These are phyloP conservation scores for Heliocidaris tuberculata DNA, from an alignment of 35 echinoderm and acorn worm species.

Conservation along the genomic window DNA sequence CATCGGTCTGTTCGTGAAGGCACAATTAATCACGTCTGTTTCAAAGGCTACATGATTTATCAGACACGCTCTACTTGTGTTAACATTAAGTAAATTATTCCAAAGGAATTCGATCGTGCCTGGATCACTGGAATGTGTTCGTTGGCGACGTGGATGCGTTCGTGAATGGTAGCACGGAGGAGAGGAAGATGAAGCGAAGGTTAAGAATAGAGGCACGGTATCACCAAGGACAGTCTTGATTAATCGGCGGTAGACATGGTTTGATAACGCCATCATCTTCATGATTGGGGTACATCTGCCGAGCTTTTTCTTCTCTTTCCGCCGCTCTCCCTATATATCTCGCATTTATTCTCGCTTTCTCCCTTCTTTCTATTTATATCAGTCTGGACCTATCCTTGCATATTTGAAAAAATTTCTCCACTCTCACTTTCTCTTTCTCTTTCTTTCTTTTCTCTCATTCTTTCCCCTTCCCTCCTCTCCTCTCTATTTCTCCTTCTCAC, in stretches of 20 bases:
- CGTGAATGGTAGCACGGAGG: too few relatives aligned
- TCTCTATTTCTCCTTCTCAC: background rate
- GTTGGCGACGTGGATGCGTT: background rate
- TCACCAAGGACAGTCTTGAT: background rate
- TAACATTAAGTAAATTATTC: background rate
- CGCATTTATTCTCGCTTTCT: too few relatives aligned
- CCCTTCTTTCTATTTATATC: too few relatives aligned
- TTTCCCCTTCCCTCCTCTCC: too few relatives aligned
- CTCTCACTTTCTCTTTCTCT: too few relatives aligned
- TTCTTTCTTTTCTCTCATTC: too few relatives aligned
- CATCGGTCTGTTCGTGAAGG: too few relatives aligned
- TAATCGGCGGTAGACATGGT: background rate
- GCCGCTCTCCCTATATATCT: background rate
- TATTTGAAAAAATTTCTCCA: too few relatives aligned
- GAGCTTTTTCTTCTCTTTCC: background rate
- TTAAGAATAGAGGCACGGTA: background rate
- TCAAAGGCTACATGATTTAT: background rate
- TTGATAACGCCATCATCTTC: background rate
- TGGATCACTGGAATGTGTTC: background rate
- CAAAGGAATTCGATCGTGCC: background rate
- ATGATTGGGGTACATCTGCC: background rate
- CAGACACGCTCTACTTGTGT: background rate
- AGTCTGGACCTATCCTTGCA: too few relatives aligned
- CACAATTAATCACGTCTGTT: too few relatives aligned
- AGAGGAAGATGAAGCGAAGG: too few relatives aligned